Evolutionary conservation across 35 echinoderm and acorn worm species (phyloP).

Genomic region (Apostichopus parvimensis): DNA sequence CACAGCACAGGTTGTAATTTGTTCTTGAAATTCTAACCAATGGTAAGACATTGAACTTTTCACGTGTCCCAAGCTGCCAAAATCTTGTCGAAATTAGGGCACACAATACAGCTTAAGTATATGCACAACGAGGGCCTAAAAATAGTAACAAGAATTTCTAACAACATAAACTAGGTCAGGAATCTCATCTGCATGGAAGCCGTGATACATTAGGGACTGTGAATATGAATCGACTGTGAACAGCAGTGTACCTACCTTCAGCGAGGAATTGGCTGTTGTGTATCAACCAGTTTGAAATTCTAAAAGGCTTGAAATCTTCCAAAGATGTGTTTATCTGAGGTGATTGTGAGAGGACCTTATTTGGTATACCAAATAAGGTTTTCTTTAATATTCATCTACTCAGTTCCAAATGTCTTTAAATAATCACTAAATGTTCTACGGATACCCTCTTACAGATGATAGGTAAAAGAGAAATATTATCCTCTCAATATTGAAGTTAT

Average conservation of each 20-base stretch:
- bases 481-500: too few species aligned
- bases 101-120: background rate
- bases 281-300: background rate
- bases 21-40: background rate
- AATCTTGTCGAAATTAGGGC: background rate
- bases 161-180: conserved; percentile 3
- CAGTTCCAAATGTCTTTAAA: too few species aligned
- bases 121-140: background rate
- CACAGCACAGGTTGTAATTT: background rate
- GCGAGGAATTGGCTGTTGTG: background rate
- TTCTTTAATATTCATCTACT: too few species aligned
- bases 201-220: background rate
- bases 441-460: too few species aligned
- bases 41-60: background rate
- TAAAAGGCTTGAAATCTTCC: too few species aligned
- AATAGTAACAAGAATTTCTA: background rate
- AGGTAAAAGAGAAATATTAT: too few species aligned
- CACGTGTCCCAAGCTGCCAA: background rate
- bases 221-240: background rate
- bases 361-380: too few species aligned
- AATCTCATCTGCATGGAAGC: background rate
- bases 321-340: too few species aligned
- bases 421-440: too few species aligned
- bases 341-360: too few species aligned
- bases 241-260: background rate